Percentiles rank a stretch among this genome's conserved stretches.
Evolutionary conservation across 2,113 vertebrate species (phyloP).

Genomic region (Laterallus jamaicensis): DNA sequence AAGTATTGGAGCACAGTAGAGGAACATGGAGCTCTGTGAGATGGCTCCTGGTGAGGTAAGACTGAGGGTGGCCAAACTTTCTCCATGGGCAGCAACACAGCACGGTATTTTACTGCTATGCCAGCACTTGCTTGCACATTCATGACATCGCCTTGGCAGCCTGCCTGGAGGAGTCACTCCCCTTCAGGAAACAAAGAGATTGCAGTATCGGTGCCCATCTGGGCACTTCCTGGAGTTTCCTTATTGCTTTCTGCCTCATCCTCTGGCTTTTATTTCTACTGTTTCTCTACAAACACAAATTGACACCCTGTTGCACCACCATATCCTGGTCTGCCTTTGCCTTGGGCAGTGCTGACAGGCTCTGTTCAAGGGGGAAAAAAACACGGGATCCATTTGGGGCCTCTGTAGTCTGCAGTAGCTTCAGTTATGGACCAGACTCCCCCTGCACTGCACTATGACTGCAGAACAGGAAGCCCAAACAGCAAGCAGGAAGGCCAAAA

Average conservation of each 20-base stretch:
- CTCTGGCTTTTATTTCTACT: not conserved
- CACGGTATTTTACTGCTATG: not conserved
- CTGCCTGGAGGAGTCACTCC: not conserved
- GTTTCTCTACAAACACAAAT: not conserved
- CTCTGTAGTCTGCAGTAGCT: not conserved
- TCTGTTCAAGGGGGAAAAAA: not conserved
- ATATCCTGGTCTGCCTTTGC: not conserved
- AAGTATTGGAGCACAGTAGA: not conserved
- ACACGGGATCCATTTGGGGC: not conserved
- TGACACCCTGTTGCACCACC: not conserved
- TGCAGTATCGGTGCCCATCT: not conserved
- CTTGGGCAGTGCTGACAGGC: not conserved
- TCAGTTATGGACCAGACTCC: not conserved
- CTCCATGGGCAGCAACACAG: not conserved
- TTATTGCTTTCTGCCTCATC: not conserved
- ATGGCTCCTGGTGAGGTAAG: not conserved
- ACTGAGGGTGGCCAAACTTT: not conserved
- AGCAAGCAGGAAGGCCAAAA: not conserved
- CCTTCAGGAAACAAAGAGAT: not conserved
- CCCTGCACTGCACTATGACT: rapidly evolving
- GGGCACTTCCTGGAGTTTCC: not conserved
- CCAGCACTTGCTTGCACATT: not conserved
- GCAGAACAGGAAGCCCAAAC: not conserved
- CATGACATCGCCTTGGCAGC: not conserved
- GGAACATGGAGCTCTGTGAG: not conserved